Evolutionary conservation across 2,797 vertebrate species (phyloP).

Genomic region (Glossophaga mutica): DNA sequence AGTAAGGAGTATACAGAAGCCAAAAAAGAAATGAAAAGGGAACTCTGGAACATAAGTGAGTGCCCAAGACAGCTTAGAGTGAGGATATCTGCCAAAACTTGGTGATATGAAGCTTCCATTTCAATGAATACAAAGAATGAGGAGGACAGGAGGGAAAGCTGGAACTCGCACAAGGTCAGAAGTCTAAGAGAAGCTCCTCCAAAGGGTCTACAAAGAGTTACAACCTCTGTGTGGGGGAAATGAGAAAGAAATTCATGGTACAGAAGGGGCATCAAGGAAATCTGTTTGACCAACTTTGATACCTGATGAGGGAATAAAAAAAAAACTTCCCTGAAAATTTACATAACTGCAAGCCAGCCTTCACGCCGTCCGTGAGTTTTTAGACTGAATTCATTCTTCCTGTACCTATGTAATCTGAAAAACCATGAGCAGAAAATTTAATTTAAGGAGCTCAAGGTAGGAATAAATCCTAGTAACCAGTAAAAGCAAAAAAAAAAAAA

Average conservation of each 20-base stretch:
- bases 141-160: not conserved
- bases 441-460: not conserved
- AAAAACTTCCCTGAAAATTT: not conserved
- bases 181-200: not conserved
- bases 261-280: not conserved
- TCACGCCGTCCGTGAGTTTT: not conserved
- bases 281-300: not conserved
- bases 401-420: not conserved
- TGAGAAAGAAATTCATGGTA: not conserved
- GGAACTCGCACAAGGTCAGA: not conserved
- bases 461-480: not conserved
- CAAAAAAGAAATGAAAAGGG: not conserved
- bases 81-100: not conserved
- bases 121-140: not conserved
- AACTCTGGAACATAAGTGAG: not conserved
- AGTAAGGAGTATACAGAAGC: not conserved
- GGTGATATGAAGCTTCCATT: not conserved
- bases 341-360: not conserved
- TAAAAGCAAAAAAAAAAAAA: conserved; percentile 9
- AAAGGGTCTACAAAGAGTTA: not conserved
- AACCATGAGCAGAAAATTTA: not conserved
- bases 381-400: not conserved
- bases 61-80: not conserved
- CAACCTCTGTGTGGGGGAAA: not conserved
- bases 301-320: not conserved